Conservation (phyloP, 2,888 invertebrate genomes). For the Fabriciana adippe region DNA sequence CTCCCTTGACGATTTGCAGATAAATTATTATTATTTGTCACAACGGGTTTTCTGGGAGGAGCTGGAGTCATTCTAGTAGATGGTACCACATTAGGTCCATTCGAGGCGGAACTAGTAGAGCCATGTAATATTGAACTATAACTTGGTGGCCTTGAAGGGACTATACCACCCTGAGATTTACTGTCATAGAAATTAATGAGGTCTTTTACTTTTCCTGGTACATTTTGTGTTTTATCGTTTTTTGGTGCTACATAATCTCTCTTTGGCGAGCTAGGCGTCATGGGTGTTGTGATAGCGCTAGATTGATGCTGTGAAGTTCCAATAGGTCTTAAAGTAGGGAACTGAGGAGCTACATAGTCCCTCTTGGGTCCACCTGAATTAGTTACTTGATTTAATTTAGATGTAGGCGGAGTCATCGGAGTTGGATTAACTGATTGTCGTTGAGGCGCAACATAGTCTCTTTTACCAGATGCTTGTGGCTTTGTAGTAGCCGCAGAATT, state of each 20-base stretch:
- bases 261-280: constrained; percentile 44
- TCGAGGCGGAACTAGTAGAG: too few relatives aligned
- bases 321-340: constrained; percentile 44
- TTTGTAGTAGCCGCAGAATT: constrained; percentile 36
- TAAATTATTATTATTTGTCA: constrained; percentile 35
- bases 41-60: constrained; percentile 43
- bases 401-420: constrained; percentile 32
- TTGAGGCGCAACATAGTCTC: constrained; percentile 65
- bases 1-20: constrained; percentile 46
- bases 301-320: constrained; percentile 31
- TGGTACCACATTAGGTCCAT: not conserved
- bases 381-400: constrained; percentile 34
- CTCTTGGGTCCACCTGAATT: constrained; percentile 45
- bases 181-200: constrained; percentile 67
- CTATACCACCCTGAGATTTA: constrained; percentile 50
- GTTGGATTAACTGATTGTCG: constrained; percentile 47
- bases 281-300: constrained; percentile 30
- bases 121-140: constrained; percentile 61
- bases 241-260: constrained; percentile 58
- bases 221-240: constrained; percentile 47
- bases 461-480: constrained; percentile 48
- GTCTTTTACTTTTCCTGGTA: constrained; percentile 66
- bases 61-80: constrained; percentile 36
- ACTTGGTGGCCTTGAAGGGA: constrained; percentile 52
- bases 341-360: constrained; percentile 56